Evolutionary conservation across 2,888 invertebrate species (phyloP), one percentile per base, ranked within the genome.

Genomic region (Periphyllus acericola): DNA sequence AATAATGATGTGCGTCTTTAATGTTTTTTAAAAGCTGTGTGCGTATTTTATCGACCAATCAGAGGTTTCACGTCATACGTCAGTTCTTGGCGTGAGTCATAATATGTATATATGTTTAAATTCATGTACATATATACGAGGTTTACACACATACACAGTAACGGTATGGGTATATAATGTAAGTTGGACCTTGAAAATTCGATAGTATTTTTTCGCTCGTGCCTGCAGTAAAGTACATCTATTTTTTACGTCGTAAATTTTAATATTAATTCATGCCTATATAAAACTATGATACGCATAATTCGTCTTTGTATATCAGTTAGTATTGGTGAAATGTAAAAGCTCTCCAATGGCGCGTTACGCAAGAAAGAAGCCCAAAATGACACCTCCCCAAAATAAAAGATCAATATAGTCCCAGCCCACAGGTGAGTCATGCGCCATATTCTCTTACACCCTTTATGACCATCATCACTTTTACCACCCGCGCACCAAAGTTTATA

Each of bases 341-440:
- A 82, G 29, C 25, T 66, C 68, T 68, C 25, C 82, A 11, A 17
- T 32, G 14, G 36, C 60, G n/a, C 19, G 55, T 9, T 11, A 36
- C 9, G 36, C 36, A 25, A 36, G 46, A 34, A 66, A 40, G 74
- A 80, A 78, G 55, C 40, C 55, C 40, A 55, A 74, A 55, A 72
- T 80, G 55, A 78, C 71, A 71, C 72, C 79, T 72, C 80, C 86
- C 79, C 74, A 9, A 52, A 80, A 74, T 81, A 80, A 87, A 87
- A 87, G 80, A 87, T 87, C 86, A 60, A 87, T 81, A 80, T 79
- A 60, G 86, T 80, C 60, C 3, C 68, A 9, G 29, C 21, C 21
- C 29, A 40, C 86, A 87, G 86, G 86, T 87, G 86, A 87, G 86
- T 87, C 86, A 87, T 74, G 25, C 68, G 4, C 72, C 86, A 29